Evolutionary conservation across 2,888 invertebrate species (phyloP), one percentile per base, ranked within the genome.

Genomic region (Labia minor): DNA sequence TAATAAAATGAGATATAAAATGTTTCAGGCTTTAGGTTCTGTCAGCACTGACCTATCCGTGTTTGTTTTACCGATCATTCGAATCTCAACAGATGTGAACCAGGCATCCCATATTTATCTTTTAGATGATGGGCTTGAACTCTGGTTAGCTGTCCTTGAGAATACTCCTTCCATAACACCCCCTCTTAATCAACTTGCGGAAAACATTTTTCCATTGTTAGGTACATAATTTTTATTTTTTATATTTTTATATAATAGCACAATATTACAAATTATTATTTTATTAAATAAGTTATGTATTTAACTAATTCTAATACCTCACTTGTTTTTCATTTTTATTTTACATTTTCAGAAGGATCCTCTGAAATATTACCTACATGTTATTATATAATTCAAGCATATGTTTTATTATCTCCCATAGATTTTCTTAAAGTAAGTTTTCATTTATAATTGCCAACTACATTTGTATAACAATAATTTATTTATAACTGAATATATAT

Each of bases 41-140:
- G 75, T 79, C 63, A 79, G 80, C 70, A 75, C 77, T 61, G 72
- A 75, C 49, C 71, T 83, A 70, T 79, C 82, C 70, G 79, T 81
- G 67, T 81, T 85, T 72, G 78, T 85, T 33, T 74, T 84, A 68
- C 82, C 80, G 66, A 86, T 90, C 65, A 86, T 92, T 69, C 83
- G 83, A 69, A 76, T 87, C 69, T 88, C 89, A 67, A 93, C 94
- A 0, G 89, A 92, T 74, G 82, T 90, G 0, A 82, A 85, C 69
- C 87, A 91, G 75, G 85, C 87, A 66, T 85, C 89, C 0, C 91
- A 94, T 76, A 89, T 96, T 66, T 96, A 96, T 77, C 82, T 96
- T 65, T 79, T 95, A 72, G 95, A 95, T 77, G 96, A 97, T 76
- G 95, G 94, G 1, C 79, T 96, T 49, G 91, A 93, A 72, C 81